These are phyloP conservation scores for Urosaurus nigricauda DNA, from an alignment of 2,797 vertebrate genomes.

Conservation along the genomic window DNA sequence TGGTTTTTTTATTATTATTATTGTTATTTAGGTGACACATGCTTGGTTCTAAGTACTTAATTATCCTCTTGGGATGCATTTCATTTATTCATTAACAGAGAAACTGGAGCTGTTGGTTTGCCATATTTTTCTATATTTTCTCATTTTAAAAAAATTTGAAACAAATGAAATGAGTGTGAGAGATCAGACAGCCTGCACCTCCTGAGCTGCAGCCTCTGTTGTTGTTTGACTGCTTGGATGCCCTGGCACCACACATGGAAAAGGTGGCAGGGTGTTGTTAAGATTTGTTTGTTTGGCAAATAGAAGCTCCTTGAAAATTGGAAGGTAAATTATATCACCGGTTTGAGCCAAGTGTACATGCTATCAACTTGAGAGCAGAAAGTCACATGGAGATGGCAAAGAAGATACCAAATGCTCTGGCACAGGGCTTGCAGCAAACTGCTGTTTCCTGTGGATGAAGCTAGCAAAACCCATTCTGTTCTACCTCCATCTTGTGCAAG, in stretches of 20 bases:
- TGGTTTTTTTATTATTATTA: neutral
- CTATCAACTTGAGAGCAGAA: constrained; percentile 1
- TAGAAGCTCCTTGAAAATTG: constrained; percentile 14
- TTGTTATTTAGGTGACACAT: constrained; percentile 59
- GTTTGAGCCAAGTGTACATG: constrained; percentile 8
- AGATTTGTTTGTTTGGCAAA: constrained; percentile 12
- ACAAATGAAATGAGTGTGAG: neutral
- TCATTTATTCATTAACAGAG: constrained; percentile 68
- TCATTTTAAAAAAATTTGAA: constrained; percentile 19
- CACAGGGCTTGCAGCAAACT: neutral
- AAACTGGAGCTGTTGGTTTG: constrained; percentile 47
- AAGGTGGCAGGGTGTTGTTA: constrained; percentile 9
- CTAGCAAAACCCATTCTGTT: constrained; percentile 2
- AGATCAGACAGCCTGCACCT: neutral
- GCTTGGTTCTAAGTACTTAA: constrained; percentile 60
- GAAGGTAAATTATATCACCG: neutral
- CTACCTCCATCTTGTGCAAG: constrained; percentile 21
- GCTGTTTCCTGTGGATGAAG: constrained; percentile 20
- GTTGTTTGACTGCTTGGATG: neutral
- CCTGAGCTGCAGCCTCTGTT: neutral
- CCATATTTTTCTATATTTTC: constrained; percentile 55
- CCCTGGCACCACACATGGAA: neutral
- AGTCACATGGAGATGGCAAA: constrained; percentile 5
- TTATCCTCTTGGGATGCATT: constrained; percentile 66
- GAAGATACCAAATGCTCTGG: constrained; percentile 6